These are phyloP conservation scores for Aphrocallistes beatrix DNA, from an alignment of 37 sponge, comb jelly and placozoan genomes.

Conservation along the genomic window DNA sequence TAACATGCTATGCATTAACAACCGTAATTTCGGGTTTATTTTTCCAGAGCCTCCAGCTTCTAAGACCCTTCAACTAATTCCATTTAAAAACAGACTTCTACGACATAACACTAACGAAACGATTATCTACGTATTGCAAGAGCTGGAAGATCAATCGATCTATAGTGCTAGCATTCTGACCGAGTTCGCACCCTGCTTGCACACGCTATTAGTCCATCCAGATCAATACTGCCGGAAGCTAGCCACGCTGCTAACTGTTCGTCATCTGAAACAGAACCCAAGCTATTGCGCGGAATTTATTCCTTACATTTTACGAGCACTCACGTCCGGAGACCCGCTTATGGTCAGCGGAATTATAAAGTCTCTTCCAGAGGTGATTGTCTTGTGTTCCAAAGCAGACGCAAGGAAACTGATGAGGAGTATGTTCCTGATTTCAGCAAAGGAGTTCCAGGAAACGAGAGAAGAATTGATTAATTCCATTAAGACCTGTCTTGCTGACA, in stretches of 20 bases:
- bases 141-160: not conserved
- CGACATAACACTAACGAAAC: not conserved
- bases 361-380: not conserved
- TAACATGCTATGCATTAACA: conserved; percentile 3
- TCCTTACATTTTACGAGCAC: not conserved
- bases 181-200: not conserved
- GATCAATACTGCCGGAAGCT: not conserved
- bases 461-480: not conserved
- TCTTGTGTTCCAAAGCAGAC: not conserved
- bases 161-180: not conserved
- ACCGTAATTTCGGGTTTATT: conserved; percentile 10
- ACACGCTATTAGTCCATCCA: not conserved
- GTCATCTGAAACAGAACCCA: not conserved
- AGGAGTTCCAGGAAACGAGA: not conserved
- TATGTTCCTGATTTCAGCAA: not conserved
- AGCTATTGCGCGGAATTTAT: not conserved
- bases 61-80: not conserved
- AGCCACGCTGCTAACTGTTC: not conserved
- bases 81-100: conserved; percentile 5
- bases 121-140: not conserved
- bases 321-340: not conserved
- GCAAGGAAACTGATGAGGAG: not conserved
- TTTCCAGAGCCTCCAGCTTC: not conserved
- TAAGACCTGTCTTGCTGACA: not conserved
- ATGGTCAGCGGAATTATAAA: conserved; percentile 13